Evolutionary conservation across 1,140 invertebrate genomes (phyloP), one percentile per base, ranked within the genome.

Genomic region (Drosophila equinoxialis): DNA sequence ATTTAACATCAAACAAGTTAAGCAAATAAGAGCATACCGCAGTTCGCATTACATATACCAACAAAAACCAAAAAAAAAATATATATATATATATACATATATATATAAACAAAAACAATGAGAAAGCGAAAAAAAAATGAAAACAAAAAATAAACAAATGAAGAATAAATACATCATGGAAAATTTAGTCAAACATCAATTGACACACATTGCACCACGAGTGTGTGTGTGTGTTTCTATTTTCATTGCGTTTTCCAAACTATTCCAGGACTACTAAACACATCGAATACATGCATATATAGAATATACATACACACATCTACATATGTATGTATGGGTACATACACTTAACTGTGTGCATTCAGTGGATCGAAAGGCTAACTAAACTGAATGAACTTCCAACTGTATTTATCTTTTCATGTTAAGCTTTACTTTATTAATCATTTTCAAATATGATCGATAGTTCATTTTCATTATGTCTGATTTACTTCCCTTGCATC

Each of bases 121-220:
- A 48, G 7, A 35, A 51, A n/a, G 17, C n/a, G 1, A 30, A 66
- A 59, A 41, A 8, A 39, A 42, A 42, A 57, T 10, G 6, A 51
- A 51, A n/a, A 30, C n/a, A 17, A 17, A 17, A 39, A 42, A 42
- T 42, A 60, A 59, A 66, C 8, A 35, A 39, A 65, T 58, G 65
- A 79, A 59, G 62, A 86, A 86, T 84, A 86, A 85, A 84, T 85
- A 84, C 68, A 85, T 85, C 75, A 76, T 79, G 79, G 70, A 77
- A 79, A 86, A 87, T 87, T 86, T 86, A 86, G 82, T 86, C 82
- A 87, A 86, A 86, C 57, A 82, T 86, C 79, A 73, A 51, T 51
- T 51, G 63, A 75, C 72, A 61, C 11, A 54, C 45, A 51, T 23
- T 51, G 20, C 3, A 11, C 7, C 20, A 10, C 0, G 0, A 13